Conservation (phyloP, 1,140 invertebrate genomes). For the Ptiloglossa arizonensis region DNA sequence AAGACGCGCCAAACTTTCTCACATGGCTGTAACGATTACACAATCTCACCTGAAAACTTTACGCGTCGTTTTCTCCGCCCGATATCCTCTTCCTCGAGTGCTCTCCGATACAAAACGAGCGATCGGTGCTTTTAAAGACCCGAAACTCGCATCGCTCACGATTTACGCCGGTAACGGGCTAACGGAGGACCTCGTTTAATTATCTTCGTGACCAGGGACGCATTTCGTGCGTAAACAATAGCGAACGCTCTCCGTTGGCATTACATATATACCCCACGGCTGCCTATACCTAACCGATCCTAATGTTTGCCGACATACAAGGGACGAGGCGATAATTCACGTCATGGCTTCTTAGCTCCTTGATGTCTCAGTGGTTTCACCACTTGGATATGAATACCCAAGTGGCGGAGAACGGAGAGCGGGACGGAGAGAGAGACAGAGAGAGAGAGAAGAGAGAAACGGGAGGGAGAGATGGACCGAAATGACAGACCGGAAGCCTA, state of each 20-base stretch:
- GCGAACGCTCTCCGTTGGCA: slow-evolving; percentile 34
- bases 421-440: not conserved
- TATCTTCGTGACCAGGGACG: slow-evolving; percentile 9
- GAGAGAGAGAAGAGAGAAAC: too few relatives aligned
- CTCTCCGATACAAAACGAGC: too few relatives aligned
- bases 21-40: too few relatives aligned
- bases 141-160: not conserved
- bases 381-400: slow-evolving; percentile 62
- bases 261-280: slow-evolving; percentile 46
- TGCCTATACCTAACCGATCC: slow-evolving; percentile 51
- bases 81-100: too few relatives aligned
- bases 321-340: slow-evolving; percentile 62
- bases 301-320: slow-evolving; percentile 56
- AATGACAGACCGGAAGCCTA: slow-evolving; percentile 60
- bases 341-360: slow-evolving; percentile 60
- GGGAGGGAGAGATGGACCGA: slow-evolving; percentile 26
- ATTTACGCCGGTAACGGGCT: not conserved
- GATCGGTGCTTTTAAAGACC: too few relatives aligned
- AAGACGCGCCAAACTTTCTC: too few relatives aligned
- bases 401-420: slow-evolving; percentile 18
- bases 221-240: slow-evolving; percentile 46
- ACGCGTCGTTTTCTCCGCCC: too few relatives aligned
- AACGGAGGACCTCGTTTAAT: not conserved
- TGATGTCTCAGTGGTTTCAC: slow-evolving; percentile 61
- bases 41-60: too few relatives aligned